These are phyloP conservation scores for Bilobella aurantiaca DNA, from an alignment of 1,140 invertebrate species.

Conservation along the genomic window DNA sequence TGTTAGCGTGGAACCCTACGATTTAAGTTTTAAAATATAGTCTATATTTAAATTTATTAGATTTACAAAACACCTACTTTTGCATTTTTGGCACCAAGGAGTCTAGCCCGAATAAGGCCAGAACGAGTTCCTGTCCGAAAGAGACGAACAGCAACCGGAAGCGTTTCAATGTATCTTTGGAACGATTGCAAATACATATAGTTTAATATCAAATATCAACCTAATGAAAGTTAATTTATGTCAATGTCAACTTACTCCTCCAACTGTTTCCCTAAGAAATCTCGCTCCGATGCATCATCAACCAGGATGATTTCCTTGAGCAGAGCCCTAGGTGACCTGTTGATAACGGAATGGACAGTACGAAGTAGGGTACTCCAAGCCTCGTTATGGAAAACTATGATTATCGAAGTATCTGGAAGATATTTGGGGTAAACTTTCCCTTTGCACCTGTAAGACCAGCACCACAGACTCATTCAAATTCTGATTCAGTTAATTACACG, in stretches of 20 bases:
- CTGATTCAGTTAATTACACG: too few species aligned
- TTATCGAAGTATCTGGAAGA: constrained; percentile 79
- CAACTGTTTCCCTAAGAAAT: constrained; percentile 74
- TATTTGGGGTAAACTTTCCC: constrained; percentile 62
- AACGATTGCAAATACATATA: too few species aligned
- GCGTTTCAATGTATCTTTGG: constrained; percentile 71
- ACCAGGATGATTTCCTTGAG: constrained; percentile 85
- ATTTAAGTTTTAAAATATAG: constrained; percentile 1
- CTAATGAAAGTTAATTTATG: too few species aligned
- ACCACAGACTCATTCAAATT: too few species aligned
- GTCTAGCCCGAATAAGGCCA: constrained; percentile 81
- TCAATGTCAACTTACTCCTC: too few species aligned
- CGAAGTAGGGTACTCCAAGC: constrained; percentile 91
- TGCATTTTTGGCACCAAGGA: constrained; percentile 82
- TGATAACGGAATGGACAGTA: constrained; percentile 94
- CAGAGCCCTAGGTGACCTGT: constrained; percentile 72
- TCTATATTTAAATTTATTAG: neutral
- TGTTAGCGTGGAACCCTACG: constrained; percentile 75
- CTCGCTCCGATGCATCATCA: constrained; percentile 43
- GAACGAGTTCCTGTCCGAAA: constrained; percentile 78
- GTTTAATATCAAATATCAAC: too few species aligned
- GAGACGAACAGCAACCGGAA: constrained; percentile 73
- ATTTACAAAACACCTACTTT: constrained; percentile 39
- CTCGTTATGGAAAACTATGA: constrained; percentile 97
- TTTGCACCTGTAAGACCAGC: constrained; percentile 65